Evolutionary conservation across 2,113 vertebrate genomes (phyloP).

Genomic region (Albula goreensis): DNA sequence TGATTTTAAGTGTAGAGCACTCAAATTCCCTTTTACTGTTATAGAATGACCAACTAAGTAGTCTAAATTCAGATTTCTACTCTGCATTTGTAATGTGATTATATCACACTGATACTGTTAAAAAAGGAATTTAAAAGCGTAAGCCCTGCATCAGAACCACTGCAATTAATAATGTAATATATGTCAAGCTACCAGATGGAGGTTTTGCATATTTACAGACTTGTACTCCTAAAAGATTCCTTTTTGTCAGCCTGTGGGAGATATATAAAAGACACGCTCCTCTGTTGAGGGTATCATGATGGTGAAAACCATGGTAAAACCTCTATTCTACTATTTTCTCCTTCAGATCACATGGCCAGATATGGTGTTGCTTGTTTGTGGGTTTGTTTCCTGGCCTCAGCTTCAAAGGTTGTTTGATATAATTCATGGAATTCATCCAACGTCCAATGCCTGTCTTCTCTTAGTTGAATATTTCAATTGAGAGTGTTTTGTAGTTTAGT

Average conservation of each 20-base stretch:
- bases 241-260: not conserved
- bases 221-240: not conserved
- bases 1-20: not conserved
- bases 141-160: not conserved
- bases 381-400: not conserved
- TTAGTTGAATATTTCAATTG: not conserved
- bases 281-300: not conserved
- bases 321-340: not conserved
- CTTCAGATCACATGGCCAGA: not conserved
- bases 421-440: not conserved
- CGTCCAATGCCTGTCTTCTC: not conserved
- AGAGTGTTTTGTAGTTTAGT: not conserved
- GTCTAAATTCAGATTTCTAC: not conserved
- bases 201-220: constrained; percentile 21
- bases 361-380: not conserved
- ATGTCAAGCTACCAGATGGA: not conserved
- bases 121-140: not conserved
- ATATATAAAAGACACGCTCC: constrained; percentile 1
- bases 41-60: not conserved
- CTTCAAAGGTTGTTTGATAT: constrained; percentile 1
- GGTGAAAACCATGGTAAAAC: not conserved
- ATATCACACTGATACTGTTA: not conserved
- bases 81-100: not conserved
- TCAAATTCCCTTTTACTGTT: not conserved
- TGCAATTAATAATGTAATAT: constrained; percentile 9